Percentiles rank a stretch among this genome's conserved stretches.
Conservation (phyloP, 1,140 invertebrate species). For the Drosophila punjabiensis region DNA sequence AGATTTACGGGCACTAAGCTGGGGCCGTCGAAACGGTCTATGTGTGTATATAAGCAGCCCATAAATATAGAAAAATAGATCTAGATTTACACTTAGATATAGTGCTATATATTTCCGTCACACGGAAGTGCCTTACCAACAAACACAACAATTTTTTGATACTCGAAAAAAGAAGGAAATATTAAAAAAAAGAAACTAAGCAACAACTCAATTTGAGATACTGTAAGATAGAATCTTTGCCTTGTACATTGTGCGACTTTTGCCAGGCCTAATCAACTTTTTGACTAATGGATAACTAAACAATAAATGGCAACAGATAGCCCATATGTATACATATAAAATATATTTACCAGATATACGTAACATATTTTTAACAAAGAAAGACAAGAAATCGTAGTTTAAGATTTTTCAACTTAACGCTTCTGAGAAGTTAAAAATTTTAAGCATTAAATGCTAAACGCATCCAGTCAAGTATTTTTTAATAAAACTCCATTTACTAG, state of each 20-base stretch:
- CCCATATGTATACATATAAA: slow-evolving; percentile 39
- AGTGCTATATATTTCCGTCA: slow-evolving; percentile 84
- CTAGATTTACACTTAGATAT: slow-evolving; percentile 61
- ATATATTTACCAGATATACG: slow-evolving; percentile 74
- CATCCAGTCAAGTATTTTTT: slow-evolving; percentile 66
- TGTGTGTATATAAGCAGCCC: slow-evolving; percentile 50
- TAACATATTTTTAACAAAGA: slow-evolving; percentile 67
- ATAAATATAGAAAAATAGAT: slow-evolving; percentile 52
- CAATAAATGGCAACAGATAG: slow-evolving; percentile 37
- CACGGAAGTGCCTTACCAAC: slow-evolving; percentile 84
- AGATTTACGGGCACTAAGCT: slow-evolving; percentile 79
- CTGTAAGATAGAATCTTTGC: slow-evolving; percentile 61
- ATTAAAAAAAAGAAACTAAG: slow-evolving; percentile 18
- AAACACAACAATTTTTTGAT: slow-evolving; percentile 68
- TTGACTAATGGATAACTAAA: slow-evolving; percentile 67
- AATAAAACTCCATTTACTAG: slow-evolving; percentile 67
- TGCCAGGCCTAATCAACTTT: slow-evolving; percentile 71
- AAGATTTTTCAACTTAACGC: slow-evolving; percentile 76
- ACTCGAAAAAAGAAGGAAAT: slow-evolving; percentile 23
- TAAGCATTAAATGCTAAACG: slow-evolving; percentile 74
- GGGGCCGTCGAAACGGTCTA: slow-evolving; percentile 23
- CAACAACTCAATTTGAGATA: slow-evolving; percentile 33
- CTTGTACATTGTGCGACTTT: slow-evolving; percentile 79
- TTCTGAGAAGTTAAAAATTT: slow-evolving; percentile 76
- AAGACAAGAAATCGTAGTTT: slow-evolving; percentile 19